These are phyloP conservation scores for Harmothoe impar DNA, from an alignment of 2,888 invertebrate genomes.

Conservation along the genomic window DNA sequence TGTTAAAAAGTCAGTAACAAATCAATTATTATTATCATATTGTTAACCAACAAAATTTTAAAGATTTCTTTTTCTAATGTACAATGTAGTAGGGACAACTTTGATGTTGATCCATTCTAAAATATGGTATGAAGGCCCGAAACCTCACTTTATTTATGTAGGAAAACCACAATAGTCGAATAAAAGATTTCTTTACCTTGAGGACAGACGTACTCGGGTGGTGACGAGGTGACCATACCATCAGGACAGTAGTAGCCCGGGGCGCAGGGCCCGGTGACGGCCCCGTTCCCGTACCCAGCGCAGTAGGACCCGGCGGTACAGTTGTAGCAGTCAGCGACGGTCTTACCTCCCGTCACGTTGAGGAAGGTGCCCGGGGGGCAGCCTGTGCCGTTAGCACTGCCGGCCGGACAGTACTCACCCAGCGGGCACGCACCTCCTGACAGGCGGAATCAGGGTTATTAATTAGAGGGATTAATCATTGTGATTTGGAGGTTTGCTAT, in stretches of 20 bases:
- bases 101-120: too few relatives aligned
- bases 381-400: conserved; percentile 72
- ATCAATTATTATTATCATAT: too few relatives aligned
- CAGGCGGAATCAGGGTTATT: too few relatives aligned
- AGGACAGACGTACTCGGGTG: conserved; percentile 77
- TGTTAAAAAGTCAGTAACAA: too few relatives aligned
- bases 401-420: conserved; percentile 74
- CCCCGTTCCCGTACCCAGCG: conserved; percentile 78
- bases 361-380: conserved; percentile 81
- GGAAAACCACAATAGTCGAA: too few relatives aligned
- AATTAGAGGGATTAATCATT: not conserved
- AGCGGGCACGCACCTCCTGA: conserved; percentile 78
- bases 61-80: too few relatives aligned
- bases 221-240: conserved; percentile 76
- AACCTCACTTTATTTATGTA: too few relatives aligned
- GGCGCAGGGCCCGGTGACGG: conserved; percentile 75
- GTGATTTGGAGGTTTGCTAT: not conserved
- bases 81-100: too few relatives aligned
- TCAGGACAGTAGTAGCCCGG: conserved; percentile 80
- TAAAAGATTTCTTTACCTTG: conserved; percentile 73
- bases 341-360: conserved; percentile 76
- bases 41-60: too few relatives aligned
- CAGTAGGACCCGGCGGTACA: conserved; percentile 80
- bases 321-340: conserved; percentile 75
- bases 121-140: too few relatives aligned